Base-by-base conservation (phyloP, 2,113 vertebrate genomes). In the Sisor rabdophorus region DNA sequence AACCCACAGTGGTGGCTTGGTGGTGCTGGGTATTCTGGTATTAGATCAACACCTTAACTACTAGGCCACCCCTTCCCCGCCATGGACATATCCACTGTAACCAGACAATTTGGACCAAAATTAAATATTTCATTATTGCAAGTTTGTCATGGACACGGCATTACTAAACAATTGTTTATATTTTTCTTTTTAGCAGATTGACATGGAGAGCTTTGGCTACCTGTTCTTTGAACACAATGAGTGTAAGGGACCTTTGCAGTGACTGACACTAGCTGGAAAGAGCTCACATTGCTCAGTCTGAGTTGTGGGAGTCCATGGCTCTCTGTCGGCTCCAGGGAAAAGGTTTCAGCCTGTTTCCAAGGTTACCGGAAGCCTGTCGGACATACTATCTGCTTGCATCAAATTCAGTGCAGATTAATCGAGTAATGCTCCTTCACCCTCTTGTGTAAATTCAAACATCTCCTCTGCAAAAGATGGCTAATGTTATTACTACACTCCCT, bases 311-410 rank as follows among this genome's bases (percentile, higher is more conserved):
- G 81, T 89, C 87, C 85, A 90, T 88, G 89, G 89, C 91, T 90
- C 88, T 83, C 85, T 86, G 88, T 92, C 90, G 88, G 89, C 91
- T 89, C 85, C 61, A 12, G 87, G 85, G 89, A 85, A 88, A 86
- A 88, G 87, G 83, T 88, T 87, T 87, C 80, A 87, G 86, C 79
- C 79, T 0, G 92, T 94, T 92, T 86, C 94, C 94, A 91, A 89
- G 91, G 92, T 91, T 92, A 95, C 93, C 79, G 30, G 85, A 84
- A 91, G 90, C 86, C 86, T 0, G 89, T 87, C 89, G 90, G 87
- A 92, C 91, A 92, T 87, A 89, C 82, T 86, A 86, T 87, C 90
- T 80, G 89, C 90, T 90, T 84, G 84, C 87, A 91, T 87, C 87
- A 87, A 83, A 85, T 90, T 91, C 88, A 88, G 85, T 83, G 83